Base-by-base conservation (phyloP, 2,113 vertebrate genomes). In the Progne subis region DNA sequence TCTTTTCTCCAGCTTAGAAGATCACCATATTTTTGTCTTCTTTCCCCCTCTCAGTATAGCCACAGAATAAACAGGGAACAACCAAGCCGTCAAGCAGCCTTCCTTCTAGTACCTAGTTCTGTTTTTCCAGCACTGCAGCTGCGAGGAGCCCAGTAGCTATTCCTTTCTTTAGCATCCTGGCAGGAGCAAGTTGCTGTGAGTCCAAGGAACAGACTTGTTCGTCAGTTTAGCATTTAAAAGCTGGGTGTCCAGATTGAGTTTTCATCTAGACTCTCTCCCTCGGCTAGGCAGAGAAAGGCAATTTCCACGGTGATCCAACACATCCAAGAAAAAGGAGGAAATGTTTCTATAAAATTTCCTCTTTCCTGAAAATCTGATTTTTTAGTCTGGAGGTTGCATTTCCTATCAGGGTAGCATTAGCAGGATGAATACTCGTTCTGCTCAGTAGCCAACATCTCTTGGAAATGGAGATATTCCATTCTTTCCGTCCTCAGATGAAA, bases 241-340 rank as follows among this genome's bases (percentile, higher is more conserved):
- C 24, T 59, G 29, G 8, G 2, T 75, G n/a, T 44, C 60, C 53
- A 52, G 29, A 79, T 0, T n/a, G 32, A 68, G 15, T 31, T 75
- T 56, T 78, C 70, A 56, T 75, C 47, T 82, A 60, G 17, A 31
- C 18, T 79, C 26, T 64, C 8, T 82, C 10, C 24, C 5, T 63
- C 52, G 44, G 24, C 37, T 68, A 39, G 31, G 39, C 31, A 71
- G 21, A 49, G 29, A 81, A 84, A 70, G 15, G 11, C 12, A 31
- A 24, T 89, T 84, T 91, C 29, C 44, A 43, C n/a, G 11, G 4
- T 64, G 34, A 53, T 71, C 26, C 9, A 44, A 25, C 18, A 19
- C 11, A 52, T 50, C 17, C 26, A n/a, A 26, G 24, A 76, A 41
- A 18, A 34, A 9, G 8, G 5, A 8, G 6, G 0, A 2, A 12